A percentile compares a stretch with the other conserved stretches of the same genome.
These are phyloP conservation scores for Pempheris klunzingeri DNA, from an alignment of 2,797 vertebrate species.

Conservation along the genomic window DNA sequence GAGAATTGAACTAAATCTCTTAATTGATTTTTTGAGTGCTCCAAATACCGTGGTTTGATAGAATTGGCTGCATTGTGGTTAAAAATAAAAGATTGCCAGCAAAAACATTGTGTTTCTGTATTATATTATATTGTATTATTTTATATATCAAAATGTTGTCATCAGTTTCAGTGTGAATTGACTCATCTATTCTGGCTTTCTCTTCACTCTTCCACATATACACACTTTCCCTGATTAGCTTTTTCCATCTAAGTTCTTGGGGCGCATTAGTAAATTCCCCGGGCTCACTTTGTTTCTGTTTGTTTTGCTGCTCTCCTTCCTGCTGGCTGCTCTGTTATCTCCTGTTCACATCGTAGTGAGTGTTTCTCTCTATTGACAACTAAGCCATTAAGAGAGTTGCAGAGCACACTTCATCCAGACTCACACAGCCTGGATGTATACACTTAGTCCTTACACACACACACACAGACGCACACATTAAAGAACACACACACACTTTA, in stretches of 20 bases:
- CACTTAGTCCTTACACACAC: not conserved
- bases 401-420: slow-evolving; percentile 58
- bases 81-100: slow-evolving; percentile 23
- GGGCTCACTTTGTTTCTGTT: slow-evolving; percentile 64
- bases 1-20: slow-evolving; percentile 54
- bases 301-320: slow-evolving; percentile 56
- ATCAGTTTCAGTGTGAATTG: slow-evolving; percentile 1
- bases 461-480: not conserved
- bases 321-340: slow-evolving; percentile 59
- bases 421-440: slow-evolving; percentile 11
- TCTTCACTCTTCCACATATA: slow-evolving; percentile 14
- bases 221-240: slow-evolving; percentile 50
- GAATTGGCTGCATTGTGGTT: slow-evolving; percentile 3
- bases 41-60: slow-evolving; percentile 31
- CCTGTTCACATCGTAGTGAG: slow-evolving; percentile 50
- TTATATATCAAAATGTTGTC: not conserved
- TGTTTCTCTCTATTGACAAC: slow-evolving; percentile 63
- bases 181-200: slow-evolving; percentile 21
- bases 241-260: slow-evolving; percentile 46
- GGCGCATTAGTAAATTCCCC: slow-evolving; percentile 76
- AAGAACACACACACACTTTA: not conserved
- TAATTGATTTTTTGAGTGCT: slow-evolving; percentile 51
- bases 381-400: slow-evolving; percentile 69
- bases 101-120: not conserved
- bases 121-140: slow-evolving; percentile 2